Percentiles rank a stretch among this genome's conserved stretches.
Evolutionary conservation across 2,113 vertebrate genomes (phyloP).

Genomic region (Ptilorrhoa leucosticta): DNA sequence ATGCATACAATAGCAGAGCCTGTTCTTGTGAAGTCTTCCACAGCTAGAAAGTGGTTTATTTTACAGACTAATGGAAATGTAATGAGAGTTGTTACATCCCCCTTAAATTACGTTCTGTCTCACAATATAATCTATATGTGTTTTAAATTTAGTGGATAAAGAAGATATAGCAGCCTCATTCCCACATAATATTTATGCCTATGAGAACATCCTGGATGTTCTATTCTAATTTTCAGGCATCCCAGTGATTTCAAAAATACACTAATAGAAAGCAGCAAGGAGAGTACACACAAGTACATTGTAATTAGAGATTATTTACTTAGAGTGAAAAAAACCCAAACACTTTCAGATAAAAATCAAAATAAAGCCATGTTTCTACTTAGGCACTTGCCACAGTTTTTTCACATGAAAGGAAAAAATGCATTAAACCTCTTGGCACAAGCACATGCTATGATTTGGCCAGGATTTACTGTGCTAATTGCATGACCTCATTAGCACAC

Average conservation of each 20-base stretch:
- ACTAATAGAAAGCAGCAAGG: neutral
- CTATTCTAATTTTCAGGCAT: neutral
- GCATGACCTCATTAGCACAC: neutral
- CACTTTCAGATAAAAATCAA: neutral
- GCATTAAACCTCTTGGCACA: neutral
- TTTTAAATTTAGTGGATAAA: neutral
- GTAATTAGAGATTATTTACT: neutral
- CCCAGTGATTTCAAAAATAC: neutral
- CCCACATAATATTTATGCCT: neutral
- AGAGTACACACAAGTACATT: neutral
- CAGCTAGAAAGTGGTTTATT: neutral
- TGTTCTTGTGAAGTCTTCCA: neutral
- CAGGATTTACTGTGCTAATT: neutral
- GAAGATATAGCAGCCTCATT: neutral
- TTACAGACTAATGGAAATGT: neutral
- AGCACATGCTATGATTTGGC: neutral
- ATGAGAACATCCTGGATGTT: neutral
- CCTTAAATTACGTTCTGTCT: neutral
- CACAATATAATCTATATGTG: neutral
- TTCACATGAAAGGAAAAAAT: neutral
- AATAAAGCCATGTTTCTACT: neutral
- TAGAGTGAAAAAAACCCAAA: neutral
- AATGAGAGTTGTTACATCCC: neutral
- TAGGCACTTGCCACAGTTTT: neutral
- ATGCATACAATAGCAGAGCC: neutral